A percentile compares a stretch with the other conserved stretches of the same genome.
These are phyloP conservation scores for Asarcornis scutulata DNA, from an alignment of 2,113 vertebrate genomes.

Conservation along the genomic window DNA sequence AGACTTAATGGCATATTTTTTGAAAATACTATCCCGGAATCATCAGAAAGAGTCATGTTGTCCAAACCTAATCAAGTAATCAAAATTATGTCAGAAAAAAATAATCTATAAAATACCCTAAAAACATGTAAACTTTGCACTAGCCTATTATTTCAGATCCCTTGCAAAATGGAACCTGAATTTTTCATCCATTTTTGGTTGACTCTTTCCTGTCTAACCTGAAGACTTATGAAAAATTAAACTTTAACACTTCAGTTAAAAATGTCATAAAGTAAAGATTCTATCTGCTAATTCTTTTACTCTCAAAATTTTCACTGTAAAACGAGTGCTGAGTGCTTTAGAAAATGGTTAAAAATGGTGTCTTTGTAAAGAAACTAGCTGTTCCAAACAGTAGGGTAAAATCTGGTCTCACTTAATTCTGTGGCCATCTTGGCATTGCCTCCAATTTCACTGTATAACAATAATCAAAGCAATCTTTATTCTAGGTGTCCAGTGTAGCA, in stretches of 20 bases:
- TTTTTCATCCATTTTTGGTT: not conserved
- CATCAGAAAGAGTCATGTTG: not conserved
- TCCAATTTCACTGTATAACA: not conserved
- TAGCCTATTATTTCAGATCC: not conserved
- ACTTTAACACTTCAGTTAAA: not conserved
- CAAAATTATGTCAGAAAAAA: not conserved
- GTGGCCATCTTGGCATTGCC: not conserved
- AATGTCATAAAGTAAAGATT: not conserved
- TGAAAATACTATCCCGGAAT: not conserved
- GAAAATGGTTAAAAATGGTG: not conserved
- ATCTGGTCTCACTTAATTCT: not conserved
- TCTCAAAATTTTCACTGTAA: not conserved
- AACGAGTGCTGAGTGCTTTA: not conserved
- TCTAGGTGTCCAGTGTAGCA: not conserved
- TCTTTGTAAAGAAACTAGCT: not conserved
- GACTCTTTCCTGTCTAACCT: not conserved
- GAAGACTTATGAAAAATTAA: not conserved
- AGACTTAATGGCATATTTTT: not conserved
- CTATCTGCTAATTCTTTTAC: not conserved
- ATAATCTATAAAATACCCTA: not conserved
- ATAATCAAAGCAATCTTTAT: not conserved
- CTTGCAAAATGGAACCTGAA: not conserved
- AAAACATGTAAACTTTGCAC: not conserved
- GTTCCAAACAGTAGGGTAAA: not conserved
- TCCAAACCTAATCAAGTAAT: not conserved